A percentile compares a stretch with the other conserved stretches of the same genome.
These are phyloP conservation scores for Penaeus chinensis DNA, from an alignment of 1,140 invertebrate genomes.

Conservation along the genomic window DNA sequence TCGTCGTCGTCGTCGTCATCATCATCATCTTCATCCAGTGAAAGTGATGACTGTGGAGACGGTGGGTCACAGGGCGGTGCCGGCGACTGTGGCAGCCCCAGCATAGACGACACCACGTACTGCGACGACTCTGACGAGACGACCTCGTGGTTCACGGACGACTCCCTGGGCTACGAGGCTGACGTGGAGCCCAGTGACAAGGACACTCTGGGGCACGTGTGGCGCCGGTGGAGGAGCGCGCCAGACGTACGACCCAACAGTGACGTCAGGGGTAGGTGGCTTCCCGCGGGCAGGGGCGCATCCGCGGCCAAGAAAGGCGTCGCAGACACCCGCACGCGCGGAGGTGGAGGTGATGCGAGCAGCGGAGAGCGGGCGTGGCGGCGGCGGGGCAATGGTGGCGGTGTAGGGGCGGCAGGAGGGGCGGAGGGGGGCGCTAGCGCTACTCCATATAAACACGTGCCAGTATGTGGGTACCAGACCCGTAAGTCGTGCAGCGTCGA, in stretches of 20 bases:
- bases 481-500: conserved; percentile 51
- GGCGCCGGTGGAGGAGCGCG: conserved; percentile 41
- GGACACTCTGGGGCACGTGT: conserved; percentile 28
- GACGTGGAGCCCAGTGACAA: conserved; percentile 55
- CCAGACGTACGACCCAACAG: conserved; percentile 31
- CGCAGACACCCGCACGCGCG: not conserved
- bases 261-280: conserved; percentile 9
- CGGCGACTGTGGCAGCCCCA: not conserved
- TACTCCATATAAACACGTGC: conserved; percentile 2
- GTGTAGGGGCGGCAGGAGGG: not conserved
- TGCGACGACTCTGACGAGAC: conserved; percentile 35
- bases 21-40: not conserved
- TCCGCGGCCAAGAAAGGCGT: not conserved
- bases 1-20: not conserved
- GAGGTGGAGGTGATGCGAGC: conserved; percentile 4
- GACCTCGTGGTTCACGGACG: conserved; percentile 37
- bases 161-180: conserved; percentile 49
- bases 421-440: not conserved
- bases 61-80: not conserved
- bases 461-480: conserved; percentile 33
- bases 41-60: not conserved
- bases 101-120: conserved; percentile 47
- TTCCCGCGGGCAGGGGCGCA: conserved; percentile 9
- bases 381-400: not conserved
- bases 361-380: conserved; percentile 26